Conservation (phyloP, 2,113 vertebrate genomes). For the Castor canadensis region DNA sequence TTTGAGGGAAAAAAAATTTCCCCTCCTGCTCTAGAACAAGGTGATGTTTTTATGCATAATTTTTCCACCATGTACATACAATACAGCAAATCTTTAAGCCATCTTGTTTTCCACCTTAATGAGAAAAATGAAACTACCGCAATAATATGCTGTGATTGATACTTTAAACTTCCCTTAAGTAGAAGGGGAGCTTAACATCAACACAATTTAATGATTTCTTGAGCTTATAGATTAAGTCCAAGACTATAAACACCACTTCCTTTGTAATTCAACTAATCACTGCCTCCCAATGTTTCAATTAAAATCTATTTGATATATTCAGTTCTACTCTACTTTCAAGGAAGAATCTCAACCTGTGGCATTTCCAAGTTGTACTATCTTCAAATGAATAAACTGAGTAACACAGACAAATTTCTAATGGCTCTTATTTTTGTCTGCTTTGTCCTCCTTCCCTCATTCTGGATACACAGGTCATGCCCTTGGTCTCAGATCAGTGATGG, state of each 20-base stretch:
- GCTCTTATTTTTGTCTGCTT: not conserved
- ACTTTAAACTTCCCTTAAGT: not conserved
- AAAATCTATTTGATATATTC: not conserved
- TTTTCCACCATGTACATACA: not conserved
- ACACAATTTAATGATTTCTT: not conserved
- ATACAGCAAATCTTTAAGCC: not conserved
- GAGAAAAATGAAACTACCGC: not conserved
- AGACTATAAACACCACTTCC: not conserved
- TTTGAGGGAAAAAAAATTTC: not conserved
- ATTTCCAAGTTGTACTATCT: not conserved
- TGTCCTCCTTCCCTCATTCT: not conserved
- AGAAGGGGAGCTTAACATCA: not conserved
- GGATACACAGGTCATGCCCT: not conserved
- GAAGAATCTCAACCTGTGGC: not conserved
- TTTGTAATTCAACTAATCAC: not conserved
- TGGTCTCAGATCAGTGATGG: not conserved
- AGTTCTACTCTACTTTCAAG: not conserved
- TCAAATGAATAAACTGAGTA: not conserved
- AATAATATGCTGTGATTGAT: not conserved
- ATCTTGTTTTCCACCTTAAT: constrained; percentile 15
- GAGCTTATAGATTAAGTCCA: not conserved
- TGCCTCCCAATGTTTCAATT: not conserved
- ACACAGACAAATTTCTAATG: not conserved
- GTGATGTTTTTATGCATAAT: not conserved
- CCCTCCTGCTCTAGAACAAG: not conserved